Conservation (phyloP, 2,888 invertebrate genomes). For the Ecliptopera silaceata region DNA sequence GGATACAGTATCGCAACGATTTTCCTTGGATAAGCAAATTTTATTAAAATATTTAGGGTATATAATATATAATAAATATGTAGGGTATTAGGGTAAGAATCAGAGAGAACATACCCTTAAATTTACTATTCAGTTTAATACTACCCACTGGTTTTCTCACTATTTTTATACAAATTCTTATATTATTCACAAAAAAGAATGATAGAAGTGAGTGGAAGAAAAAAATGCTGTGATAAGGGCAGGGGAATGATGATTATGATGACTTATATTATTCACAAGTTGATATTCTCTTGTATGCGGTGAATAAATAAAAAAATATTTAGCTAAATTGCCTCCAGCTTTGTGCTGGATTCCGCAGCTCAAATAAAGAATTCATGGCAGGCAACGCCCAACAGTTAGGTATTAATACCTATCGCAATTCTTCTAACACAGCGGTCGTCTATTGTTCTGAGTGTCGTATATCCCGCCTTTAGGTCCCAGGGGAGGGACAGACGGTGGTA, state of each 20-base stretch:
- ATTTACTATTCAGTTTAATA: too few species aligned
- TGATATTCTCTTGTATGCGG: neutral
- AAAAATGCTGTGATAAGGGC: too few species aligned
- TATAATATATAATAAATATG: too few species aligned
- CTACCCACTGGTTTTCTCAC: too few species aligned
- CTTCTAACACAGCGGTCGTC: slow-evolving; percentile 17
- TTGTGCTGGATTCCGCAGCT: neutral
- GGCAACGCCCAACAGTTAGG: slow-evolving; percentile 5
- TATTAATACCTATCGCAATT: slow-evolving; percentile 19
- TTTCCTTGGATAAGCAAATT: neutral
- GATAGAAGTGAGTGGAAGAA: too few species aligned
- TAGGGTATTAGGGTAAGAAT: too few species aligned
- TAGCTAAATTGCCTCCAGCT: neutral
- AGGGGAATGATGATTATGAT: too few species aligned
- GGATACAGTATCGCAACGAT: slow-evolving; percentile 8
- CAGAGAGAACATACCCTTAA: too few species aligned
- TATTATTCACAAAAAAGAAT: too few species aligned
- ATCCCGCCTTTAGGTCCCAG: slow-evolving; percentile 12
- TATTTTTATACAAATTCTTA: too few species aligned
- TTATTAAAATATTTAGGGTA: too few species aligned
- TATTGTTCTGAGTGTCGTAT: slow-evolving; percentile 25
- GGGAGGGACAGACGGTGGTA: slow-evolving; percentile 19
- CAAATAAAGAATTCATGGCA: neutral
- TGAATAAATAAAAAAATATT: neutral
- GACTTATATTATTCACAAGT: too few species aligned